Conservation (phyloP, 2,888 invertebrate genomes). For the Xestia ashworthii region DNA sequence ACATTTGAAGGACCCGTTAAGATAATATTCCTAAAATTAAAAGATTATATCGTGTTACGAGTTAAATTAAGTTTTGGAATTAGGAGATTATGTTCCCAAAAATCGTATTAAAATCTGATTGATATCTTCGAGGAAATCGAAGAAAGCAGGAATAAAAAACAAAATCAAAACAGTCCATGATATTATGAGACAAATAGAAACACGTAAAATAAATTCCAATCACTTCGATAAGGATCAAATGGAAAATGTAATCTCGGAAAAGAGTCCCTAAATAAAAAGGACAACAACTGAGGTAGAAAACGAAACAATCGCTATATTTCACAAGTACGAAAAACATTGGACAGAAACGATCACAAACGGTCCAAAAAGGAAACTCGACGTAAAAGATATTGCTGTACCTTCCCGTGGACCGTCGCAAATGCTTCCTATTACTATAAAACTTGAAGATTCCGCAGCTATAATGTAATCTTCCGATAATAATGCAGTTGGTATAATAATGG, state of each 20-base stretch:
- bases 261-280: slow-evolving; percentile 53
- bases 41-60: slow-evolving; percentile 28
- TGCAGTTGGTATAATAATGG: slow-evolving; percentile 54
- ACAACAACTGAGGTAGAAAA: slow-evolving; percentile 61
- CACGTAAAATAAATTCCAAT: slow-evolving; percentile 49
- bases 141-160: slow-evolving; percentile 13
- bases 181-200: slow-evolving; percentile 43
- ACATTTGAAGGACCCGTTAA: slow-evolving; percentile 42
- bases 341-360: slow-evolving; percentile 48
- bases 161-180: slow-evolving; percentile 18
- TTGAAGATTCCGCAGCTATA: slow-evolving; percentile 25
- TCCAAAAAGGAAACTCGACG: slow-evolving; percentile 23
- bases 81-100: slow-evolving; percentile 13
- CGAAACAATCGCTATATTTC: slow-evolving; percentile 75
- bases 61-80: slow-evolving; percentile 30
- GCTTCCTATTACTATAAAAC: slow-evolving; percentile 27
- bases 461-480: slow-evolving; percentile 51
- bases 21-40: slow-evolving; percentile 36
- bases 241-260: slow-evolving; percentile 52
- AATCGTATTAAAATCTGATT: slow-evolving; percentile 21
- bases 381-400: slow-evolving; percentile 41
- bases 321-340: slow-evolving; percentile 70
- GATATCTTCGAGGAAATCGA: slow-evolving; percentile 1
- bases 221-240: slow-evolving; percentile 59
- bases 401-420: slow-evolving; percentile 38